Percentiles rank a stretch among this genome's conserved stretches.
phyloP scores from a whole-genome alignment of 2,113 vertebrate genomes.

The Zapornia atra region DNA sequence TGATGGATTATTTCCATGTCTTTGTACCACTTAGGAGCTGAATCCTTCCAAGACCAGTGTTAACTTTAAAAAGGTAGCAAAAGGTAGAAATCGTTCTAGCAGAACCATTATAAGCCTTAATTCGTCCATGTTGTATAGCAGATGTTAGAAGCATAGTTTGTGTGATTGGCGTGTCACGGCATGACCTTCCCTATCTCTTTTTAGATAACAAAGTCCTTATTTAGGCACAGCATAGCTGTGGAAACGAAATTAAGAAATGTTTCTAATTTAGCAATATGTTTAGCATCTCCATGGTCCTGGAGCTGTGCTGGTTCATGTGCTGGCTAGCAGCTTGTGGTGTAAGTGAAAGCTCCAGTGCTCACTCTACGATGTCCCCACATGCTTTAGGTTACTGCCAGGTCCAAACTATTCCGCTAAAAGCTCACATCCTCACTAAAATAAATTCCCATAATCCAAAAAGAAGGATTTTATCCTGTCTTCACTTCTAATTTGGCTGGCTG shows the following conservation, averaged over 20 bases:
- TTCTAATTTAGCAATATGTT: not conserved
- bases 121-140: not conserved
- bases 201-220: not conserved
- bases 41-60: not conserved
- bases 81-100: not conserved
- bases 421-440: not conserved
- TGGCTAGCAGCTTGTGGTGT: not conserved
- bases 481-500: not conserved
- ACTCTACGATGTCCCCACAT: rapidly evolving
- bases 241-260: not conserved
- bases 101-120: not conserved
- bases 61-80: not conserved
- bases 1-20: not conserved
- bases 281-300: not conserved
- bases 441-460: not conserved
- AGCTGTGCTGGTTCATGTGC: rapidly evolving
- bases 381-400: not conserved
- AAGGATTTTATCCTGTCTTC: not conserved
- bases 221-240: not conserved
- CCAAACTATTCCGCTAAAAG: not conserved
- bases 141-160: rapidly evolving
- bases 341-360: not conserved
- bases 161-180: too few species aligned
- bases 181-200: not conserved
- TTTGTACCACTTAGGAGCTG: not conserved